Percentiles rank a stretch among this genome's conserved stretches.
phyloP scores from a whole-genome alignment of 2,113 vertebrate genomes.

The Verasper variegatus region DNA sequence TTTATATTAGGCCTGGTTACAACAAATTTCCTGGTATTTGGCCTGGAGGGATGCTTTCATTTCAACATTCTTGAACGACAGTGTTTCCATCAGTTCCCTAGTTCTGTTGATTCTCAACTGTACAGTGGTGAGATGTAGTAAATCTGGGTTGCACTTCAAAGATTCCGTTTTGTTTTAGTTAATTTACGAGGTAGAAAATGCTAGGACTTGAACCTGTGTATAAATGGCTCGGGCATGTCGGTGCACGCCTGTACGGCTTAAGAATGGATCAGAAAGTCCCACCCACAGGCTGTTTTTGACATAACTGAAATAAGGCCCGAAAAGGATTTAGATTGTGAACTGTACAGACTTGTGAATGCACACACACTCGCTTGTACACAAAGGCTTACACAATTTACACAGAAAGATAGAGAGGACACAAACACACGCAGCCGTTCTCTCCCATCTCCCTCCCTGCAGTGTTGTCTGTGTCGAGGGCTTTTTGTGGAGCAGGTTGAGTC shows the following conservation, averaged over 20 bases:
- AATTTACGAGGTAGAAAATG: not conserved
- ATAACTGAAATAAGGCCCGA: constrained; percentile 9
- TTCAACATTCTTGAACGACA: not conserved
- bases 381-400: constrained; percentile 21
- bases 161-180: not conserved
- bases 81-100: not conserved
- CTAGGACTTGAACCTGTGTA: not conserved
- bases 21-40: not conserved
- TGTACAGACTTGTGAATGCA: not conserved
- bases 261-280: constrained; percentile 17
- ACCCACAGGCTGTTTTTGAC: constrained; percentile 6
- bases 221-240: constrained; percentile 11
- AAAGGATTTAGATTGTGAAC: constrained; percentile 21
- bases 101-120: not conserved
- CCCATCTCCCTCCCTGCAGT: constrained; percentile 30
- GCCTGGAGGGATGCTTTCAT: constrained; percentile 9
- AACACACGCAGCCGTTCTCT: constrained; percentile 28
- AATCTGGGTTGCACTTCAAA: not conserved
- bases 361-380: constrained; percentile 13
- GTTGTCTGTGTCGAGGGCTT: constrained; percentile 50
- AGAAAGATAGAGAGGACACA: constrained; percentile 33
- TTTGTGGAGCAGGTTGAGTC: constrained; percentile 71
- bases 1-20: not conserved
- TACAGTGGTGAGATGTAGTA: not conserved
- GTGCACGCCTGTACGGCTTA: constrained; percentile 20